Percentiles rank a stretch among this genome's conserved stretches.
Conservation (phyloP, 2,113 vertebrate genomes). For the Cepphus grylle region DNA sequence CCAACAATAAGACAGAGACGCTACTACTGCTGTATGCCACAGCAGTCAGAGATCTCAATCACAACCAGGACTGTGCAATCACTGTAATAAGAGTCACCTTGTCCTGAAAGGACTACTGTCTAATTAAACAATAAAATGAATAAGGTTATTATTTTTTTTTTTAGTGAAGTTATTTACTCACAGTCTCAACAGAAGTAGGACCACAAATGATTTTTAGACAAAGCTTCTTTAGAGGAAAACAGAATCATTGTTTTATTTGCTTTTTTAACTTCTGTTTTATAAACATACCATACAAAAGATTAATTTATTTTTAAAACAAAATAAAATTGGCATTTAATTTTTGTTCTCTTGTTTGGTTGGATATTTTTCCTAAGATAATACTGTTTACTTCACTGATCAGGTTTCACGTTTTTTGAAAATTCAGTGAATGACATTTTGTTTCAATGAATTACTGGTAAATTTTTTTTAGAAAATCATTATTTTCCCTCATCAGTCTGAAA, state of each 20-base stretch:
- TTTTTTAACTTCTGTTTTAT: not conserved
- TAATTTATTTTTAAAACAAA: not conserved
- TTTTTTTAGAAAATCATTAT: not conserved
- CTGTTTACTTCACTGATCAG: rapidly evolving
- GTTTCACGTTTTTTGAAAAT: not conserved
- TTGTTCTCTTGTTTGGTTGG: rapidly evolving
- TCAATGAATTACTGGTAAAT: not conserved
- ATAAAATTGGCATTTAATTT: not conserved
- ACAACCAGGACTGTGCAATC: not conserved
- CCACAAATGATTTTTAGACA: not conserved
- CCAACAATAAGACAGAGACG: not conserved
- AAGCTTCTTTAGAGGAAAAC: not conserved
- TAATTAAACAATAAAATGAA: not conserved
- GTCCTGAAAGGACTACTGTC: not conserved
- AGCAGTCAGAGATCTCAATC: not conserved
- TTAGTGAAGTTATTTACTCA: not conserved
- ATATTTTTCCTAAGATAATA: not conserved
- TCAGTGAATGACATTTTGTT: not conserved
- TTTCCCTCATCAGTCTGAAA: not conserved
- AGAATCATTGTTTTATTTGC: not conserved
- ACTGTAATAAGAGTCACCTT: not conserved
- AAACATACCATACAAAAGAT: not conserved
- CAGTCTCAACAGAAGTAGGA: not conserved
- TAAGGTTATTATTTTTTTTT: not conserved
- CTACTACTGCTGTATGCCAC: not conserved